Percentiles rank a stretch among this genome's conserved stretches.
Evolutionary conservation across 2,113 vertebrate species (phyloP).

Genomic region (Nestor notabilis): DNA sequence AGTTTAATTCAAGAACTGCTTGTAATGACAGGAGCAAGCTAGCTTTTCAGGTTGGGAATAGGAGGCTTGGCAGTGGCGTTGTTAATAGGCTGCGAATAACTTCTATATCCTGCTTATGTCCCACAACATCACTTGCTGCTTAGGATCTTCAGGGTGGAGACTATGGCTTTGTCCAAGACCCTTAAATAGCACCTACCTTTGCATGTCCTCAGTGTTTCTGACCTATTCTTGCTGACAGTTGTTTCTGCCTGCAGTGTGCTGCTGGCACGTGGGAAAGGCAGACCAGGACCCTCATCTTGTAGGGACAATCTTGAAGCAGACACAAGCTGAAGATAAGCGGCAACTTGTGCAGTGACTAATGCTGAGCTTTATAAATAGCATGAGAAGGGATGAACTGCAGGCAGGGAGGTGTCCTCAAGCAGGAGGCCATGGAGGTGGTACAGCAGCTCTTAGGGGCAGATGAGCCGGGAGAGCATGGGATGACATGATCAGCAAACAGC

Average conservation of each 20-base stretch:
- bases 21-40: background rate
- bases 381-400: background rate
- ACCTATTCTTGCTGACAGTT: background rate
- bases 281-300: background rate
- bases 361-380: background rate
- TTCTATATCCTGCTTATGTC: background rate
- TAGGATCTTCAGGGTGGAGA: background rate
- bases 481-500: accelerated
- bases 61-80: background rate
- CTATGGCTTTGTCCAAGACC: background rate
- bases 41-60: background rate
- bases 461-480: background rate
- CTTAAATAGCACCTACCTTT: background rate
- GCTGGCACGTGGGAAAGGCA: background rate
- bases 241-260: background rate
- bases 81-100: background rate
- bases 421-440: background rate
- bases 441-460: background rate
- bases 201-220: accelerated
- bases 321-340: background rate
- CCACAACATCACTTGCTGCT: background rate
- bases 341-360: background rate
- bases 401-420: background rate
- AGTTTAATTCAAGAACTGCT: background rate
- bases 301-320: background rate